Evolutionary conservation across 2,888 invertebrate species (phyloP).

Genomic region (Lingula anatina): DNA sequence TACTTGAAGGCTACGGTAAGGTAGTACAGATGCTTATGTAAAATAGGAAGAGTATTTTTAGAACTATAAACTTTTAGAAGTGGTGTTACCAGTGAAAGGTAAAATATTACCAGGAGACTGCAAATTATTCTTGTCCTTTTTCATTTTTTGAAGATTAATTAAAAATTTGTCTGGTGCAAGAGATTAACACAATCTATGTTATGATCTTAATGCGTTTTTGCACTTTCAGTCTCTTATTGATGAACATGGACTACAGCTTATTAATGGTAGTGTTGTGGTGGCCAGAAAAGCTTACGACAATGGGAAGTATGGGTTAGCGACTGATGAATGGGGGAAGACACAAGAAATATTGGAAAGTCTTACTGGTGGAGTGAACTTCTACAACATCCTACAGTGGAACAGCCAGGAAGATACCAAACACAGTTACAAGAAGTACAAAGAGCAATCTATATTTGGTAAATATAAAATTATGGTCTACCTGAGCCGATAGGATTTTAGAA

Average conservation of each 20-base stretch:
- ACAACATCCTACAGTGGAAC: conserved; percentile 64
- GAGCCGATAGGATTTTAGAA: too few species aligned
- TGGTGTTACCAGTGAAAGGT: background rate
- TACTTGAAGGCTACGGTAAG: conserved; percentile 68
- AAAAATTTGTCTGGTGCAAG: too few species aligned
- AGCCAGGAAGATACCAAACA: background rate
- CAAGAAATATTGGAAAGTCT: conserved; percentile 59
- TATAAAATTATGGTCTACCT: too few species aligned
- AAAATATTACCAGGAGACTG: background rate
- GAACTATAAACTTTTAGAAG: background rate
- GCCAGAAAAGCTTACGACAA: conserved; percentile 60
- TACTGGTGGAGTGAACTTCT: conserved; percentile 70
- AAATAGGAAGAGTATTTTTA: background rate
- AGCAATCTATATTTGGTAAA: too few species aligned
- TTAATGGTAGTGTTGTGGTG: conserved; percentile 59
- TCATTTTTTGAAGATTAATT: too few species aligned
- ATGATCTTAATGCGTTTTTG: too few species aligned
- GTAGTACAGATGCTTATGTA: conserved; percentile 2
- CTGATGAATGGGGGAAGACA: conserved; percentile 62
- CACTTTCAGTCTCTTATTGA: conserved; percentile 64
- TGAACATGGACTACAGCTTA: conserved; percentile 60
- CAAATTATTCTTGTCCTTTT: too few species aligned
- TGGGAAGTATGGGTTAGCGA: conserved; percentile 61
- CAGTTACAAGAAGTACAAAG: too few species aligned
- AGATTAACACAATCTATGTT: too few species aligned